phyloP scores from a whole-genome alignment of 1,140 invertebrate genomes.

The Drosophila repleta region DNA sequence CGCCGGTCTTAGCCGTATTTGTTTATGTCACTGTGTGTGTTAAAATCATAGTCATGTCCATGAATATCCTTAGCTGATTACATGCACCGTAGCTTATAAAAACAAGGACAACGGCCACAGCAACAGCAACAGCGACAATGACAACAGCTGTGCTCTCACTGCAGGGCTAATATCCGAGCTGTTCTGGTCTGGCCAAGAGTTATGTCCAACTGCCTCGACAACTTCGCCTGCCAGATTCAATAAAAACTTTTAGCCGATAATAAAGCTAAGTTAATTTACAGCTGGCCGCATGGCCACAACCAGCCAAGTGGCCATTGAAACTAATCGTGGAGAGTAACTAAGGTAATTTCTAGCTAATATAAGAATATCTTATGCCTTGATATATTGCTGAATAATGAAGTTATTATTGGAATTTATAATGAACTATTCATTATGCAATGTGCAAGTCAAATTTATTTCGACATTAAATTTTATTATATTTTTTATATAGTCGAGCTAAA shows the following conservation, averaged over 20 bases:
- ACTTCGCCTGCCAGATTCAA: slow-evolving; percentile 14
- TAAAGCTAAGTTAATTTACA: slow-evolving; percentile 3
- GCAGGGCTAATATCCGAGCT: slow-evolving; percentile 56
- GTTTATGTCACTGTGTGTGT: slow-evolving; percentile 17
- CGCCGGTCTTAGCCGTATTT: slow-evolving; percentile 49
- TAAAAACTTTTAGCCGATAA: slow-evolving; percentile 10
- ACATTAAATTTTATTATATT: too few relatives aligned
- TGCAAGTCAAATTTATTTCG: too few relatives aligned
- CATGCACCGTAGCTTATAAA: slow-evolving; percentile 75
- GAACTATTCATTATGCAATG: too few relatives aligned
- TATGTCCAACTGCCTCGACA: not conserved
- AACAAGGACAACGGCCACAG: slow-evolving; percentile 63
- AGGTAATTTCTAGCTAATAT: not conserved
- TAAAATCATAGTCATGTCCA: slow-evolving; percentile 82
- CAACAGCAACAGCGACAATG: slow-evolving; percentile 58
- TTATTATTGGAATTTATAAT: too few relatives aligned
- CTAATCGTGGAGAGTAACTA: not conserved
- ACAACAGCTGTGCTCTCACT: slow-evolving; percentile 63
- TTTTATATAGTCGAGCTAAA: too few relatives aligned
- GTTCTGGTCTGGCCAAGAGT: slow-evolving; percentile 6
- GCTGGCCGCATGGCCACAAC: slow-evolving; percentile 2
- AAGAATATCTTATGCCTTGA: too few relatives aligned
- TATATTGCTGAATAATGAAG: too few relatives aligned
- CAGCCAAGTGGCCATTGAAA: not conserved
- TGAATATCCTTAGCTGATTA: slow-evolving; percentile 80